phyloP scores from a whole-genome alignment of 2,797 vertebrate species.

The Odontamblyopus rebecca region DNA sequence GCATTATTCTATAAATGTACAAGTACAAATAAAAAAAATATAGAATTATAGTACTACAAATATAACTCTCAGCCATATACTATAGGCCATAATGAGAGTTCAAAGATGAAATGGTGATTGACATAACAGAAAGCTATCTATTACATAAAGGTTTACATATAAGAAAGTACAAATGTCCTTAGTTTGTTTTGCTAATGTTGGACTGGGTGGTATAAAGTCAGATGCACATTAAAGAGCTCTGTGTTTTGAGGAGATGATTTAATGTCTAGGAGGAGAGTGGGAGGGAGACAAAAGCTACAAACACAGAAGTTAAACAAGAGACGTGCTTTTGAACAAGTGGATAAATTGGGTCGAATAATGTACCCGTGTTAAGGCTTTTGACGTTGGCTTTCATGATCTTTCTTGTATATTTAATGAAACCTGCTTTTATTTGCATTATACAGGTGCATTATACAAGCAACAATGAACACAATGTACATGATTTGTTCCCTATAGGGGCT shows the following conservation, averaged over 20 bases:
- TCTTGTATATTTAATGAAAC: conserved; percentile 17
- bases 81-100: too few relatives aligned
- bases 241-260: neutral
- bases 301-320: neutral
- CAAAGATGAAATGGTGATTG: too few relatives aligned
- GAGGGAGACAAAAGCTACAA: conserved; percentile 2
- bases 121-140: too few relatives aligned
- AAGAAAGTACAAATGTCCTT: neutral
- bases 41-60: too few relatives aligned
- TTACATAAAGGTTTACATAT: too few relatives aligned
- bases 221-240: conserved; percentile 22
- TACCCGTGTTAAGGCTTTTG: conserved; percentile 10
- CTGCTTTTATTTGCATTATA: neutral
- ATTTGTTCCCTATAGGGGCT: neutral
- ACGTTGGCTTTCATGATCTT: too few relatives aligned
- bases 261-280: neutral
- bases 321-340: conserved; percentile 7
- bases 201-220: neutral
- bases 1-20: too few relatives aligned
- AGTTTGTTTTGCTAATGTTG: neutral
- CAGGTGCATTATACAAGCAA: neutral
- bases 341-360: conserved; percentile 10
- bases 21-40: too few relatives aligned
- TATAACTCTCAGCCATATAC: too few relatives aligned
- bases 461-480: neutral